Conservation (phyloP, 2,888 invertebrate genomes). For the Apeira syringaria region DNA sequence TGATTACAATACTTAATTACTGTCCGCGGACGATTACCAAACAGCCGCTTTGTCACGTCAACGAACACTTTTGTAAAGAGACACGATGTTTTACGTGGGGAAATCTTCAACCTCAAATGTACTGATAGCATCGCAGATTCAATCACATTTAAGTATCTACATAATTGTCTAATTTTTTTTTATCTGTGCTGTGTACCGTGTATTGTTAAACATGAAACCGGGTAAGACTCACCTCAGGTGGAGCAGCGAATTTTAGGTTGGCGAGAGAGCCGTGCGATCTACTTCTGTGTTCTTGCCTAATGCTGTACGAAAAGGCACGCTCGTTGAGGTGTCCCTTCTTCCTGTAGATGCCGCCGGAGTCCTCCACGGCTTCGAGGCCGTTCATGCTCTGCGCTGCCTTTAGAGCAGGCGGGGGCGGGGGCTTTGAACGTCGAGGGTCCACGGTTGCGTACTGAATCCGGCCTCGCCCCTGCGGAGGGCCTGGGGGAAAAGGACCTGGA, state of each 20-base stretch:
- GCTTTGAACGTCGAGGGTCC: conserved; percentile 86
- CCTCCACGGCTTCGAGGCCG: conserved; percentile 86
- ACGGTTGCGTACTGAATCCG: conserved; percentile 85
- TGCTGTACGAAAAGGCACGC: conserved; percentile 96
- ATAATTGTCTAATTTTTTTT: too few species aligned
- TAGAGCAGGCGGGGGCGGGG: conserved; percentile 84
- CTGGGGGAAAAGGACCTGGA: conserved; percentile 68
- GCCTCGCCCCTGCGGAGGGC: conserved; percentile 62
- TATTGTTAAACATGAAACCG: not conserved
- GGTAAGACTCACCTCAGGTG: conserved; percentile 75
- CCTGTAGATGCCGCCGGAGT: conserved; percentile 90
- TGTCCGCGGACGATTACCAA: conserved; percentile 29
- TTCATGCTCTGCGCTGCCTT: conserved; percentile 87
- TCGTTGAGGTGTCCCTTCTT: conserved; percentile 97
- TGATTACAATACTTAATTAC: conserved; percentile 34
- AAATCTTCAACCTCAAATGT: conserved; percentile 23
- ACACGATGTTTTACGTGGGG: conserved; percentile 24
- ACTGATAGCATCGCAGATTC: not conserved
- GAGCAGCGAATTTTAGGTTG: conserved; percentile 94
- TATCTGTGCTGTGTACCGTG: too few species aligned
- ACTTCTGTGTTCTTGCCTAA: conserved; percentile 96
- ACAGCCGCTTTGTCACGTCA: conserved; percentile 38
- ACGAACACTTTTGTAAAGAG: conserved; percentile 16
- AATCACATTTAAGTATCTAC: not conserved
- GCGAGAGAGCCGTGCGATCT: conserved; percentile 96